A percentile compares a stretch with the other conserved stretches of the same genome.
Conservation (phyloP, 35 echinoderm and acorn worm species). For the Anneissia japonica region DNA sequence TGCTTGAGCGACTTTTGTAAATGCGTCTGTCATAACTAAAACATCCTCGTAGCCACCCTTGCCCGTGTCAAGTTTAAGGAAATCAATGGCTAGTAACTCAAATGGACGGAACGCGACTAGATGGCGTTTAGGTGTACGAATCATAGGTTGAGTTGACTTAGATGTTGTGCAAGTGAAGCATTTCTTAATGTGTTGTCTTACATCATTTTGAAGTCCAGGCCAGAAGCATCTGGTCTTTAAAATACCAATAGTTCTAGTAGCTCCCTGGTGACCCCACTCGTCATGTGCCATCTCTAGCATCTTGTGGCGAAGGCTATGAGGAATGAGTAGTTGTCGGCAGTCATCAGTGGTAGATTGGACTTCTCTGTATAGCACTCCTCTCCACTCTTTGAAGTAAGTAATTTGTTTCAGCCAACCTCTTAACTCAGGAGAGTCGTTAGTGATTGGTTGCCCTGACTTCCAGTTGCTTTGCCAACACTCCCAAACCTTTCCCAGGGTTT, state of each 20-base stretch:
- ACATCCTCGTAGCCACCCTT: not conserved
- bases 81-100: not conserved
- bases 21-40: not conserved
- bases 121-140: not conserved
- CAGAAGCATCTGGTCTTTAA: not conserved
- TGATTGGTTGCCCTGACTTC: not conserved
- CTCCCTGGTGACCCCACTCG: not conserved
- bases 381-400: not conserved
- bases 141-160: not conserved
- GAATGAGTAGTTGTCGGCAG: not conserved
- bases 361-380: not conserved
- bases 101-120: not conserved
- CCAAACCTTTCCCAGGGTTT: not conserved
- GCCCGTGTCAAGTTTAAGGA: not conserved
- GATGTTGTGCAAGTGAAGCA: not conserved
- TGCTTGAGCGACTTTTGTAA: constrained; percentile 8
- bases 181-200: not conserved
- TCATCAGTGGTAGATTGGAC: not conserved
- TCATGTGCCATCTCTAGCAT: not conserved
- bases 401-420: not conserved
- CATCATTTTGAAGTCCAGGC: not conserved
- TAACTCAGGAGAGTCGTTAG: not conserved
- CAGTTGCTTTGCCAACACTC: not conserved
- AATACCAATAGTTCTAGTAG: not conserved
- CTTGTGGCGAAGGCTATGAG: not conserved